Conservation (phyloP, 2,113 vertebrate genomes). For the Pandion haliaetus region DNA sequence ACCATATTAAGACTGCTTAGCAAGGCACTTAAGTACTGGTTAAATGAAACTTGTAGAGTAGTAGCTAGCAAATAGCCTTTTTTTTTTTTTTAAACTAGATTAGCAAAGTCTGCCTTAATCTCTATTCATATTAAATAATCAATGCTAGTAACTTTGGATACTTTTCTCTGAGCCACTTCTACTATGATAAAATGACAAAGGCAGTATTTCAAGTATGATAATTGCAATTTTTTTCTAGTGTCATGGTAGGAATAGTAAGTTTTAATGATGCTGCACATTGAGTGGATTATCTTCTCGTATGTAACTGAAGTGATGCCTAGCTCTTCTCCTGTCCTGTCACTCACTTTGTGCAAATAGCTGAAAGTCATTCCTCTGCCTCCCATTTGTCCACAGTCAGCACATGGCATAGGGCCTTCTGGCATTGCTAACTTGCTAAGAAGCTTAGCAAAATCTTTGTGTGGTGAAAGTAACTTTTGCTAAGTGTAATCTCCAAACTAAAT, state of each 20-base stretch:
- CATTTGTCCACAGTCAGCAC: background rate
- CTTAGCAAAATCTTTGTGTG: background rate
- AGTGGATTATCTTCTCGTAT: background rate
- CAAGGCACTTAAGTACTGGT: slow-evolving; percentile 12
- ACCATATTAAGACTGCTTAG: background rate
- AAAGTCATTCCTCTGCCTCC: background rate
- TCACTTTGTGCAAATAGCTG: background rate
- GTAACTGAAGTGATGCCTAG: background rate
- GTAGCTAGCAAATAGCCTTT: background rate
- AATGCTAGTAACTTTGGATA: background rate
- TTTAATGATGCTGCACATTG: background rate
- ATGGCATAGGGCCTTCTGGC: background rate
- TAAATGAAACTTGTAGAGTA: slow-evolving; percentile 38
- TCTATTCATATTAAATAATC: background rate
- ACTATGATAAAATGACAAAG: background rate
- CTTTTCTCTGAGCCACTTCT: slow-evolving; percentile 54
- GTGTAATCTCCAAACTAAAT: background rate
- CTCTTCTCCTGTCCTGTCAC: background rate
- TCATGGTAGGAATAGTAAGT: background rate
- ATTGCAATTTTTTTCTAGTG: background rate
- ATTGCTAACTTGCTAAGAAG: background rate
- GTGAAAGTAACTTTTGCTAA: background rate
- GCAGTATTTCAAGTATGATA: background rate
- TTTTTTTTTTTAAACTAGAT: background rate
- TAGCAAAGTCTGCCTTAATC: slow-evolving; percentile 22